Evolutionary conservation across 1,140 invertebrate species (phyloP), one percentile per base, ranked within the genome.

Genomic region (Zaprionus africanus): DNA sequence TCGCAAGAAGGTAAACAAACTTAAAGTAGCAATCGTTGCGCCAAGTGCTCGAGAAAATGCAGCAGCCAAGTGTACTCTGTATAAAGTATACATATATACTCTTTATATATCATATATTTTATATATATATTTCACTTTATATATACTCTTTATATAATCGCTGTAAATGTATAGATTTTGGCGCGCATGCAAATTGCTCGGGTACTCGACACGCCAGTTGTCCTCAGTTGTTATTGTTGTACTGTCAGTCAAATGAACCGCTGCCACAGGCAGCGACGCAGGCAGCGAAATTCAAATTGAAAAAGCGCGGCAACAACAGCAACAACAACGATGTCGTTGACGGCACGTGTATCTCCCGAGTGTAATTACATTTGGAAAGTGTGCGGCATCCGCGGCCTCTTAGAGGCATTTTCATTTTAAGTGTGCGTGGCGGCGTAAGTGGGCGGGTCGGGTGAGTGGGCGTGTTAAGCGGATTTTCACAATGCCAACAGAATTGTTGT

Each of bases 331-430:
- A 46, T 68, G 58, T 59, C 85, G 76, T 81, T 70, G 76, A 54
- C 81, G 84, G 81, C 84, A 88, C 84, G 84, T 88, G 84, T 90
- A 88, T 85, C 84, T 90, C 75, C 83, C 81, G 81, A 81, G 85
- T 90, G 81, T 90, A 88, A 88, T 88, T 88, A 88, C 84, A 85
- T 90, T 88, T 90, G 78, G 70, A 81, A 78, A 88, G 86, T 81
- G 81, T 81, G 73, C 53, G 62, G 58, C 75, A 75, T 67, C 80
- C 41, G 81, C 49, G 82, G 66, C 78, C 76, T 81, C 78, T 74
- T 68, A 71, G 43, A 75, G 77, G 68, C 73, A 78, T 88, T 88
- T 80, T 66, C 57, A 70, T 71, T 66, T 71, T 49, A 76, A 76
- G 54, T 53, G 41, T 62, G 70, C 59, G 62, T 59, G 57, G 26